Evolutionary conservation across 2,888 invertebrate genomes (phyloP).

Genomic region (Rhamnusium bicolor): DNA sequence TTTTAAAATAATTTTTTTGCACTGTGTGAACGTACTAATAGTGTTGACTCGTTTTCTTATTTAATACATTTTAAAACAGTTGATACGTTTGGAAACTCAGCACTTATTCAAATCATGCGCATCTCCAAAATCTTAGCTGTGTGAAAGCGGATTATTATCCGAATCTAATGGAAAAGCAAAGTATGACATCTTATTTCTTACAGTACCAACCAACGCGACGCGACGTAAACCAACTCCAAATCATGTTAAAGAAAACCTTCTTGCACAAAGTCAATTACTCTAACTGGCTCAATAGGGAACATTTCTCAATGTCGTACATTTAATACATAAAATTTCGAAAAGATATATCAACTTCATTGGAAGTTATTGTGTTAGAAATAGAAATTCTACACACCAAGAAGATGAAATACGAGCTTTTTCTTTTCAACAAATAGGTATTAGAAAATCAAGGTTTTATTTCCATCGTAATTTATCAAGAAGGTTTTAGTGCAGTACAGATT

Average conservation of each 20-base stretch:
- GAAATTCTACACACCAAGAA: slow-evolving; percentile 8
- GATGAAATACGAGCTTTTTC: slow-evolving; percentile 17
- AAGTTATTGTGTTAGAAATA: slow-evolving; percentile 20
- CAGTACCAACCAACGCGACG: not conserved
- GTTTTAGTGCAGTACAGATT: not conserved
- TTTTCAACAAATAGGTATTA: not conserved
- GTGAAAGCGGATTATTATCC: not conserved
- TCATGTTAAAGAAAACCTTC: not conserved
- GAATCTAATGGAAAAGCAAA: not conserved
- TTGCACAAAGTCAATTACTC: slow-evolving; percentile 12
- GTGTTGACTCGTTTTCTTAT: too few species aligned
- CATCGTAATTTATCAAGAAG: slow-evolving; percentile 6
- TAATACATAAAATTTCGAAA: slow-evolving; percentile 17
- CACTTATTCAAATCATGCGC: too few species aligned
- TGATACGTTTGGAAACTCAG: too few species aligned
- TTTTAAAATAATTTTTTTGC: too few species aligned
- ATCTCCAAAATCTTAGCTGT: too few species aligned
- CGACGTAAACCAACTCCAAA: not conserved
- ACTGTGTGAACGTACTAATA: too few species aligned
- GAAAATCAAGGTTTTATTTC: slow-evolving; percentile 13
- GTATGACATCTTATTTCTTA: not conserved
- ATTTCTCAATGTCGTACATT: slow-evolving; percentile 11
- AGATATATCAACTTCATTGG: slow-evolving; percentile 16
- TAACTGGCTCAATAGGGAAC: slow-evolving; percentile 6
- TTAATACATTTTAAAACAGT: too few species aligned